Base-by-base conservation (phyloP, 2,888 invertebrate genomes). In the Kuschelorhynchus macadamiae region DNA sequence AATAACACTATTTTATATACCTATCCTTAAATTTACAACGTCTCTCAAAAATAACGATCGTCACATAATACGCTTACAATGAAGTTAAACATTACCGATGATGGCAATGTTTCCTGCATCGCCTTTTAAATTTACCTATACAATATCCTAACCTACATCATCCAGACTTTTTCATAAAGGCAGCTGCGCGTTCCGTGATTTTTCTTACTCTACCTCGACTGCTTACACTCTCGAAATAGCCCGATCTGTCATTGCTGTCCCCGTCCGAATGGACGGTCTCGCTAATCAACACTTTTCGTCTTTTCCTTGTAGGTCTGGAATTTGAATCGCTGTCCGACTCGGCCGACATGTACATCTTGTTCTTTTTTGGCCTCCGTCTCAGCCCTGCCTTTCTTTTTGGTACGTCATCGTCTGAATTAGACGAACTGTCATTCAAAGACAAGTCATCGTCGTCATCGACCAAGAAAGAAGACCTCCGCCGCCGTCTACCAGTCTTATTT, bases 181-280 rank as follows among this genome's bases (percentile, higher is more conserved):
- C 91, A 55, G 91, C 87, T 67, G 92, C 94, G 80, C 92, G 89
- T 62, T 92, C 90, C 20, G 94, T 94, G 75, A 95, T 88, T 82
- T 91, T 92, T 56, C 96, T 88, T 61, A 96, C 89, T 41, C 96
- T 88, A 1, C 96, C 96, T 56, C 96, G 88, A 76, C 94, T 95
- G 80, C 92, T 93, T 30, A 91, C 88, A 39, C 81, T 83, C 12
- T 82, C 82, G 67, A 83, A 74, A 59, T 75, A 78, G 14, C 71
- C 74, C 2, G 81, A 66, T 4, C 74, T 70, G 56, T 74, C 59
- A 68, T 55, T 56, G 53, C 52, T 61, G 14, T 71, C 69, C 17
- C 12, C 47, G 52, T 62, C 60, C 30, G 63, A 42, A 53, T 66
- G 74, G 39, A 30, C 39, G 47, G 56, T 72, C 20, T 60, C 52